Base-by-base conservation (phyloP, 1,140 invertebrate genomes). In the Drosophila punjabiensis region DNA sequence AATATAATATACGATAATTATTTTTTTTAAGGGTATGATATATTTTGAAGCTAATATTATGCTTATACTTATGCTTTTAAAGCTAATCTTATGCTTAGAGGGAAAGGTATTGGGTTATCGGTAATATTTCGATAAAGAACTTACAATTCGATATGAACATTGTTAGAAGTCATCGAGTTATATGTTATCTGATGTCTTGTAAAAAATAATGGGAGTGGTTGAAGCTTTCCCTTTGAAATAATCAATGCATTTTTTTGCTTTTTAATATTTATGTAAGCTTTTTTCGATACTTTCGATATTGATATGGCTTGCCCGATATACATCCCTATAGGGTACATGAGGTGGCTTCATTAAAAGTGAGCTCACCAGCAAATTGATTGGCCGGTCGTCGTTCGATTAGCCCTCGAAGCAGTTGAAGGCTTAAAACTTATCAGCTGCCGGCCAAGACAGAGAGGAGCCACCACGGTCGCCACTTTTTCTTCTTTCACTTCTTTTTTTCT, bases 311-410 rank as follows among this genome's bases (percentile, higher is more conserved):
- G 20, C 14, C 13, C 33, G 4, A 16, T 16, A 24, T 16, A 24
- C 18, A 37, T 37, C 33, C 33, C 53, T 24, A 24, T 24, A 24
- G 14, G 8, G 3, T 24, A 4, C 24, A 8, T 33, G 13, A 52
- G 62, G 43, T 59, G 28, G 63, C 41, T 88, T 88, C 73, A 89
- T 88, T 88, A 89, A 89, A 84, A 81, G 20, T 37, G 69, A 68
- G 68, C 68, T 81, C 62, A 55, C 67, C 81, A 75, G 76, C 63
- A 68, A 89, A 88, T 78, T 87, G 73, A 88, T 88, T 88, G 84
- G 14, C 65, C 55, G 65, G 73, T 71, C 80, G 50, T 69, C 71
- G 50, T 74, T 87, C 80, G 84, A 88, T 87, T 88, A 84, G 73
- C 73, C 78, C 81, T 78, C 62, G 53, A 73, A 73, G 85, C 68